Evolutionary conservation across 2,888 invertebrate species (phyloP), one percentile per base, ranked within the genome.

Genomic region (Platycheirus albimanus): DNA sequence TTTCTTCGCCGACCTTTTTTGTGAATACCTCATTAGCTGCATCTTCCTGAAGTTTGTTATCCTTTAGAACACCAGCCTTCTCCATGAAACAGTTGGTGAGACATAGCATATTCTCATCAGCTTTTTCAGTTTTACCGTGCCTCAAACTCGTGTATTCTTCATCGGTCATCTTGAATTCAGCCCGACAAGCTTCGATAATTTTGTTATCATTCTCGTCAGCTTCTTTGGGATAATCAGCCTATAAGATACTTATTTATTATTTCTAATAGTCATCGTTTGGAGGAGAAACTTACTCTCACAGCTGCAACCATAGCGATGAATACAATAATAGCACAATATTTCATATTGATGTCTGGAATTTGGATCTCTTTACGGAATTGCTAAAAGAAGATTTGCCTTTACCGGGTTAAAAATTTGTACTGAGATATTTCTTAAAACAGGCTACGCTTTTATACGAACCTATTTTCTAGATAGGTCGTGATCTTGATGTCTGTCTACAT

Each of bases 181-280:
- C 5, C 0, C 5, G 24, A 4, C 58, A 58, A 24, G n/a, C 58
- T 5, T 10, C 13, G 24, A 58, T 58, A 11, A 41, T 15, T 41
- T 58, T 24, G 3, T 58, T 58, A 20, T 28, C 6, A 15, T 41
- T 15, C 13, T 58, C 58, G 0, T 41, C 17, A 0, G 1, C 0
- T 58, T 58, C 58, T 24, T 58, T 58, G n/a, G 58, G 58, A 11
- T 24, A 11, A 6, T 58, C 58, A 7, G 58, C 58, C 58, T 58
- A 10, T 15, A 41, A 6, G 19, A 11, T 24, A 6, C 6, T 24
- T 24, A 24, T 24, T 24, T 24, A 4, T 4, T 24, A 24, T 24
- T 24, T 24, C n/a, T n/a, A n/a, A n/a, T n/a, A n/a, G n/a, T n/a
- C n/a, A n/a, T n/a, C n/a, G n/a, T n/a, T n/a, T 24, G 3, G 24